Conservation (phyloP, 2,888 invertebrate genomes). For the Monochamus alternatus region DNA sequence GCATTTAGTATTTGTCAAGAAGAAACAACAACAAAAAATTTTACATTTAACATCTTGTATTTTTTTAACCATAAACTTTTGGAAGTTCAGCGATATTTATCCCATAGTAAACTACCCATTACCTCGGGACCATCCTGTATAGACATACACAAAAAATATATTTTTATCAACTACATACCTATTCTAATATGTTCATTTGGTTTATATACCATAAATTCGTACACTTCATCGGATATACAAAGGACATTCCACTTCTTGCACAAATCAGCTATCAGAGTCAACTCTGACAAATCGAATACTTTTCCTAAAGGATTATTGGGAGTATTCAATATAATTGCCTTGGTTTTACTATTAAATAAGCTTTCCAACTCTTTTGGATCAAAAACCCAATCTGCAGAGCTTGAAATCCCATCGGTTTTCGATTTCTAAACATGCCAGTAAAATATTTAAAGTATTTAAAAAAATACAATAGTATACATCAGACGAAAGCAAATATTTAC, state of each 20-base stretch:
- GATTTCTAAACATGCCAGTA: constrained; percentile 37
- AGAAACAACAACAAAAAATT: no score
- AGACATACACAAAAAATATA: not conserved
- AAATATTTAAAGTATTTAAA: not conserved
- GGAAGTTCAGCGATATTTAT: no score
- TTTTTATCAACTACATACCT: constrained; percentile 73
- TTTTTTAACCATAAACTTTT: no score
- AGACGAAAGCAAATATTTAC: no score
- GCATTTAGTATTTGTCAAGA: no score
- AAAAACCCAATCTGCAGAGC: constrained; percentile 91
- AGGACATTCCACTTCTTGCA: constrained; percentile 94
- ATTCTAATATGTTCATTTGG: constrained; percentile 90
- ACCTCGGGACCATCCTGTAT: no score
- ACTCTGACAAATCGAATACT: constrained; percentile 81
- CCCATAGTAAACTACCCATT: no score
- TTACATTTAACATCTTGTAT: no score
- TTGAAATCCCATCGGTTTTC: constrained; percentile 68
- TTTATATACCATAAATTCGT: constrained; percentile 96
- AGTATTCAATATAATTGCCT: constrained; percentile 94
- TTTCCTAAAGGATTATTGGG: constrained; percentile 99
- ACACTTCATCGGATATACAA: constrained; percentile 97
- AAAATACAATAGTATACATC: no score
- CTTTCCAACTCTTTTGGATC: constrained; percentile 86
- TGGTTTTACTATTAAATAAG: constrained; percentile 90
- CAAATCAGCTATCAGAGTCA: constrained; percentile 86